Evolutionary conservation across 37 sponge, comb jelly and placozoan genomes (phyloP).

Genomic region (Hormiphora californensis): DNA sequence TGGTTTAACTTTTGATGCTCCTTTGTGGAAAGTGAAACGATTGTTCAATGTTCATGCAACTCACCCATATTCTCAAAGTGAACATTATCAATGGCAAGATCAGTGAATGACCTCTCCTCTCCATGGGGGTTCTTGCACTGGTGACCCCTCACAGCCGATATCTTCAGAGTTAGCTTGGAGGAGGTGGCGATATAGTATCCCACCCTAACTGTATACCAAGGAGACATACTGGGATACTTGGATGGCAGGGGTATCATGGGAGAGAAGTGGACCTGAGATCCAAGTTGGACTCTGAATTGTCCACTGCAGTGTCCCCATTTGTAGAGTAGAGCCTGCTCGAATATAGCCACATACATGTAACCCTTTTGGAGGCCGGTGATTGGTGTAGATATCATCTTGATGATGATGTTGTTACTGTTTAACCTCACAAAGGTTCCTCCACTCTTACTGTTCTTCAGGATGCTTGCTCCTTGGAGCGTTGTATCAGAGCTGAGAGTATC

Average conservation of each 20-base stretch:
- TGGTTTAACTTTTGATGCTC: no score
- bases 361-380: background rate
- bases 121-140: background rate
- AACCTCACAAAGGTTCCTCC: background rate
- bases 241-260: background rate
- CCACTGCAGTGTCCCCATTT: conserved; percentile 8
- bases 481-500: background rate
- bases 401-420: conserved; percentile 19
- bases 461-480: background rate
- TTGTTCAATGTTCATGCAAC: no score
- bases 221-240: background rate
- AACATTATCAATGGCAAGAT: background rate
- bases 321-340: conserved; percentile 5
- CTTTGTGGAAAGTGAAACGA: no score
- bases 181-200: background rate
- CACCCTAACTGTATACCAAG: background rate
- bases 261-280: background rate
- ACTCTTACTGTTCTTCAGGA: background rate
- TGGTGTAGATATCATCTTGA: background rate
- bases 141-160: background rate
- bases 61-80: background rate
- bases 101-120: background rate
- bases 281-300: background rate
- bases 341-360: background rate
- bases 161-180: background rate